Percentiles rank a stretch among this genome's conserved stretches.
Evolutionary conservation across 2,888 invertebrate genomes (phyloP).

Genomic region (Drosophila kuntzei): DNA sequence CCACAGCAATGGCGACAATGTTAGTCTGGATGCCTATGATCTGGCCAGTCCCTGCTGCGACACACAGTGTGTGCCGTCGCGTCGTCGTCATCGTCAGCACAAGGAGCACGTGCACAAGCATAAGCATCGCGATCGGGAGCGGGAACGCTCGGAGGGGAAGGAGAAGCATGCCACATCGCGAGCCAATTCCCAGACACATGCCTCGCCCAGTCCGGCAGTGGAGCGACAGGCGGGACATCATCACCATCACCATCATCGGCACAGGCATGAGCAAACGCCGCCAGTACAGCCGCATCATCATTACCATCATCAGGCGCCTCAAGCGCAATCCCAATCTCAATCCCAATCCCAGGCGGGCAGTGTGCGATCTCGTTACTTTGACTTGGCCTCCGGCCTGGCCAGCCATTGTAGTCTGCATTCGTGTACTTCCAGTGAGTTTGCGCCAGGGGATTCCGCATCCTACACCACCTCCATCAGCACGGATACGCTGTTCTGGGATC

Average conservation of each 20-base stretch:
- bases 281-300: conserved; percentile 76
- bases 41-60: conserved; percentile 94
- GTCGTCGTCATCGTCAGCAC: conserved; percentile 86
- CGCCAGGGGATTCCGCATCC: conserved; percentile 91
- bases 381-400: conserved; percentile 89
- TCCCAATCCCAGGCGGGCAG: conserved; percentile 85
- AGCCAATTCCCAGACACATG: conserved; percentile 54
- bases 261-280: conserved; percentile 78
- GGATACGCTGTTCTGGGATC: conserved; percentile 94
- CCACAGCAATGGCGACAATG: conserved; percentile 87
- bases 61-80: conserved; percentile 92
- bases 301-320: conserved; percentile 56
- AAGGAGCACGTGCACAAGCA: conserved; percentile 89
- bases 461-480: conserved; percentile 95
- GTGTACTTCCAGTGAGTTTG: conserved; percentile 91
- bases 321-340: conserved; percentile 84
- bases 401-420: conserved; percentile 94
- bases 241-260: conserved; percentile 72
- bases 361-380: conserved; percentile 88
- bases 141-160: conserved; percentile 80
- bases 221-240: conserved; percentile 59
- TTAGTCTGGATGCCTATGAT: conserved; percentile 94
- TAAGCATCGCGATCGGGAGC: conserved; percentile 87
- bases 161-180: conserved; percentile 51
- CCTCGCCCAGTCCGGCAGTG: conserved; percentile 41